These are phyloP conservation scores for Metalampra italica DNA, from an alignment of 2,888 invertebrate genomes.

Conservation along the genomic window DNA sequence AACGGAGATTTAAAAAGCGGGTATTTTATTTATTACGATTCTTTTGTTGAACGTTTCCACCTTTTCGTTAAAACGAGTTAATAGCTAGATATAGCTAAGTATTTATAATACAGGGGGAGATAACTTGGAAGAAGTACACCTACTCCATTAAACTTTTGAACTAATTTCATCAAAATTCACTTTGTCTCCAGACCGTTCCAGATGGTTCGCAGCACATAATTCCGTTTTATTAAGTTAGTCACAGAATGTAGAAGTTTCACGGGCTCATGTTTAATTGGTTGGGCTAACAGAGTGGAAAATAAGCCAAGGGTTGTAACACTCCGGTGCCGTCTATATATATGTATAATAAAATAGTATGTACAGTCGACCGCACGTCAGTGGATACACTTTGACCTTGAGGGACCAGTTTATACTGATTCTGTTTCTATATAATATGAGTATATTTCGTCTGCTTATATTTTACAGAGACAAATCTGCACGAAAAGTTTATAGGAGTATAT, in stretches of 20 bases:
- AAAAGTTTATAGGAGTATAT: no score
- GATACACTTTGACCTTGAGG: no score
- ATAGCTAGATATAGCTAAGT: not conserved
- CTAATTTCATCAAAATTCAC: slow-evolving; percentile 73
- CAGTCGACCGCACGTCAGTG: no score
- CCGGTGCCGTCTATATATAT: not conserved
- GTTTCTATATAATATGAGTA: no score
- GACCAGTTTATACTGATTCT: no score
- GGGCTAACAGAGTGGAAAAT: slow-evolving; percentile 49
- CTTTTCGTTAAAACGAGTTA: not conserved
- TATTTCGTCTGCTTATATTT: no score
- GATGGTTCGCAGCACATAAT: slow-evolving; percentile 64
- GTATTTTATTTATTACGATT: slow-evolving; percentile 10
- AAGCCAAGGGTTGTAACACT: slow-evolving; percentile 28
- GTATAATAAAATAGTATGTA: no score
- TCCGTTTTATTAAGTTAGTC: slow-evolving; percentile 68
- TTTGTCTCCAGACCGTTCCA: slow-evolving; percentile 59
- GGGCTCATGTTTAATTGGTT: slow-evolving; percentile 60
- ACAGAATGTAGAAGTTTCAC: slow-evolving; percentile 62
- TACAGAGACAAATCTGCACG: no score
- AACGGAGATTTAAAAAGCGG: slow-evolving; percentile 17
- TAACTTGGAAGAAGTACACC: slow-evolving; percentile 5
- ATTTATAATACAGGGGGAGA: slow-evolving; percentile 6
- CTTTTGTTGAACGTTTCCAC: slow-evolving; percentile 2
- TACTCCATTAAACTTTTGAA: slow-evolving; percentile 60